These are phyloP conservation scores for Cosmopolites sordidus DNA, from an alignment of 2,888 invertebrate genomes.

Conservation along the genomic window DNA sequence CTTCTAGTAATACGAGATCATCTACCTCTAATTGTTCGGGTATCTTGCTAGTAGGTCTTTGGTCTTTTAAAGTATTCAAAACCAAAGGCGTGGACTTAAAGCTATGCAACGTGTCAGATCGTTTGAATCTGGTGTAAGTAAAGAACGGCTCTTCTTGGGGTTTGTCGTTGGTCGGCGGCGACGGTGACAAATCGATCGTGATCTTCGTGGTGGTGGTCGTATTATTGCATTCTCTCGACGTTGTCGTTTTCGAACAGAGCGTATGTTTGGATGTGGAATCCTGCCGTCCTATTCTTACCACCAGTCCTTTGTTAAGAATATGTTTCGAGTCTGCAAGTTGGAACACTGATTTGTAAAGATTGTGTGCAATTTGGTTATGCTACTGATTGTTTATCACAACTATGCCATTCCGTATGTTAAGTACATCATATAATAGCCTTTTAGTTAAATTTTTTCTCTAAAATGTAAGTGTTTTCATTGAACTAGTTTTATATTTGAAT, in stretches of 20 bases:
- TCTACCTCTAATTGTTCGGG: conserved; percentile 25
- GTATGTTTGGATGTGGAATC: conserved; percentile 43
- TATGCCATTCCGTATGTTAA: too few relatives aligned
- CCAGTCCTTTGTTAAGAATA: conserved; percentile 48
- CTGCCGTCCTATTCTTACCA: conserved; percentile 46
- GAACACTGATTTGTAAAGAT: conserved; percentile 14
- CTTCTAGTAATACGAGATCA: too few relatives aligned
- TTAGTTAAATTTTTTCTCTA: too few relatives aligned
- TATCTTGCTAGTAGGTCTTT: conserved; percentile 23
- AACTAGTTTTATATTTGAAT: too few relatives aligned
- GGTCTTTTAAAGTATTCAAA: conserved; percentile 44
- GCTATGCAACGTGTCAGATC: conserved; percentile 36
- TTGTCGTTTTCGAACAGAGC: conserved; percentile 46
- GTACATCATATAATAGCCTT: too few relatives aligned
- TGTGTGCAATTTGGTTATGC: background rate
- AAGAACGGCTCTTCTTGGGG: conserved; percentile 26
- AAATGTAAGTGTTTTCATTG: too few relatives aligned
- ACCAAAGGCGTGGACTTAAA: conserved; percentile 50
- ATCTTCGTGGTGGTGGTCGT: conserved; percentile 49
- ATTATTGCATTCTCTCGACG: conserved; percentile 38
- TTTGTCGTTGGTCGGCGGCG: conserved; percentile 33
- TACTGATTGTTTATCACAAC: too few relatives aligned
- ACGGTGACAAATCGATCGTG: conserved; percentile 47
- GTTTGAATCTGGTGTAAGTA: conserved; percentile 35
- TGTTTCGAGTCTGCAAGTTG: conserved; percentile 44